Evolutionary conservation across 2,113 vertebrate species (phyloP).

Genomic region (Oostethus manadensis): DNA sequence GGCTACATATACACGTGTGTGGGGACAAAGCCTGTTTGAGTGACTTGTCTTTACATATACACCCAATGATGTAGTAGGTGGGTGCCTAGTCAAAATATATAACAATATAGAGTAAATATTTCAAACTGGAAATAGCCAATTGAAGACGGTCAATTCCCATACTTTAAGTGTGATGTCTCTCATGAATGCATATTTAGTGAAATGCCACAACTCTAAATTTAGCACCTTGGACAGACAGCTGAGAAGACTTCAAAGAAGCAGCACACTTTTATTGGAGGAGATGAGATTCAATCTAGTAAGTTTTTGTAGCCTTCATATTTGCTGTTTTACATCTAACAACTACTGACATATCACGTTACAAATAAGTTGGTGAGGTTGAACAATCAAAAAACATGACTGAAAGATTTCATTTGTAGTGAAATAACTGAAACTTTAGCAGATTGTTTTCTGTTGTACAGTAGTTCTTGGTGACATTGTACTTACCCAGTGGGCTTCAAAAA

Average conservation of each 20-base stretch:
- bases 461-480: conserved; percentile 40
- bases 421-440: conserved; percentile 15
- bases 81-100: not conserved
- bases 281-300: conserved; percentile 27
- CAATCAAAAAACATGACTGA: conserved; percentile 27
- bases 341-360: conserved; percentile 37
- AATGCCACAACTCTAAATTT: conserved; percentile 26
- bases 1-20: not conserved
- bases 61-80: conserved; percentile 25
- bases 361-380: conserved; percentile 38
- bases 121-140: conserved; percentile 9
- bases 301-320: conserved; percentile 25
- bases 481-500: conserved; percentile 51
- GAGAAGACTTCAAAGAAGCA: conserved; percentile 23
- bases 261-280: conserved; percentile 18
- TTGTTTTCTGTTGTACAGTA: conserved; percentile 23
- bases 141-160: not conserved
- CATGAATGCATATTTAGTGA: conserved; percentile 37
- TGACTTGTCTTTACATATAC: conserved; percentile 26
- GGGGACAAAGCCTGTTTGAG: conserved; percentile 18
- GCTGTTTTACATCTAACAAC: conserved; percentile 26
- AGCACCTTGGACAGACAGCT: conserved; percentile 19
- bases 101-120: not conserved
- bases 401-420: not conserved
- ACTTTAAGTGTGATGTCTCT: not conserved